A percentile compares a stretch with the other conserved stretches of the same genome.
phyloP scores from a whole-genome alignment of 2,888 invertebrate genomes.

The Plagodis pulveraria region DNA sequence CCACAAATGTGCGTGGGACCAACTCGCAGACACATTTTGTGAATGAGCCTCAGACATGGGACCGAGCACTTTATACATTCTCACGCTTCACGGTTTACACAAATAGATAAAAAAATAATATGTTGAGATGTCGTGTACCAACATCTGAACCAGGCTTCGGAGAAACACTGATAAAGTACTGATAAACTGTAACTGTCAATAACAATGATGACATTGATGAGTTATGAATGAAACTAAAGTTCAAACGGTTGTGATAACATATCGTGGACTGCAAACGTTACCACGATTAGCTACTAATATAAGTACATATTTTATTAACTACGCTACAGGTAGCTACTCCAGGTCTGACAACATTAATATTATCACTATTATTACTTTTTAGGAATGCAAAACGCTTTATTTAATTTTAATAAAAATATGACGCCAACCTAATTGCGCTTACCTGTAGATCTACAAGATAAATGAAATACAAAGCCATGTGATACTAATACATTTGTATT shows the following conservation, averaged over 20 bases:
- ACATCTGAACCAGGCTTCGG: conserved; percentile 38
- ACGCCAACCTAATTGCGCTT: too few relatives aligned
- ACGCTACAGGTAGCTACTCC: too few relatives aligned
- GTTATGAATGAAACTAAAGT: conserved; percentile 35
- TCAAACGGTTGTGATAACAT: conserved; percentile 18
- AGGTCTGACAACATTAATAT: too few relatives aligned
- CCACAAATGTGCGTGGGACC: conserved; percentile 75
- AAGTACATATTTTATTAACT: too few relatives aligned
- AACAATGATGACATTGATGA: conserved; percentile 35
- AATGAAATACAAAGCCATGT: too few relatives aligned
- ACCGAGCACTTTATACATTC: conserved; percentile 64
- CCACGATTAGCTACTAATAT: too few relatives aligned
- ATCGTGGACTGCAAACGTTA: neutral
- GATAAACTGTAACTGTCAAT: conserved; percentile 29
- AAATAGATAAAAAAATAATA: conserved; percentile 56
- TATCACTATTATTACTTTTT: too few relatives aligned
- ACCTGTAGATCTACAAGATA: too few relatives aligned
- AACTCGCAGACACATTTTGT: conserved; percentile 50
- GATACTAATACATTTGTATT: too few relatives aligned
- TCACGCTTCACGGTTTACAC: conserved; percentile 74
- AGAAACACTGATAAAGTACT: conserved; percentile 37
- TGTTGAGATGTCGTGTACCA: conserved; percentile 43
- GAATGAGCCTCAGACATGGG: conserved; percentile 73
- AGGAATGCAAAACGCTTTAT: too few relatives aligned
- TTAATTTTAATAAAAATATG: too few relatives aligned